A percentile compares a stretch with the other conserved stretches of the same genome.
These are phyloP conservation scores for Dasysyrphus albostriatus DNA, from an alignment of 2,888 invertebrate species.

Conservation along the genomic window DNA sequence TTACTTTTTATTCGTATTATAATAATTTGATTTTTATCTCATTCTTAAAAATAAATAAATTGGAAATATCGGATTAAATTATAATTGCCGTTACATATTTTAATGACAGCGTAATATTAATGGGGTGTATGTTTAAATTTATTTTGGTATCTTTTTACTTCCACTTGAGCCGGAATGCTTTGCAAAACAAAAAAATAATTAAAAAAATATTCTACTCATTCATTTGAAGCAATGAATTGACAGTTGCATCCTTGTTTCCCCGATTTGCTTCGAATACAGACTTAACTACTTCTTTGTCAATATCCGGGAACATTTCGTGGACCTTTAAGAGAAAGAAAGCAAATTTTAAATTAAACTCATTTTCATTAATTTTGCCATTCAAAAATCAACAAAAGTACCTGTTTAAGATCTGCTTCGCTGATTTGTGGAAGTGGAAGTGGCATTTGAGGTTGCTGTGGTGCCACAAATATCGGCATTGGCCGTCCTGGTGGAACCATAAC, in stretches of 20 bases:
- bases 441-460: conserved; percentile 81
- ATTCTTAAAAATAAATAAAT: conserved; percentile 61
- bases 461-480: conserved; percentile 81
- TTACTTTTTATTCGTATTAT: conserved; percentile 67
- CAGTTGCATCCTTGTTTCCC: conserved; percentile 95
- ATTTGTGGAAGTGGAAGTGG: conserved; percentile 80
- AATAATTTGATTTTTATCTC: conserved; percentile 44
- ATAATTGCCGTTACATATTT: conserved; percentile 54
- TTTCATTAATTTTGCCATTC: background rate
- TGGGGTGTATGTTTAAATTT: conserved; percentile 21
- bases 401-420: conserved; percentile 87
- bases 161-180: conserved; percentile 61
- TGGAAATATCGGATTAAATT: conserved; percentile 64
- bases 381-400: conserved; percentile 83
- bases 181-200: conserved; percentile 36
- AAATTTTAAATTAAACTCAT: background rate
- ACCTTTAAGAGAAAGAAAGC: conserved; percentile 88
- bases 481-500: conserved; percentile 87
- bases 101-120: conserved; percentile 21
- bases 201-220: conserved; percentile 84
- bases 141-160: conserved; percentile 52
- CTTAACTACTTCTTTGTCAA: conserved; percentile 96
- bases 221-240: conserved; percentile 96
- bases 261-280: conserved; percentile 95
- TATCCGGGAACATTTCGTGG: conserved; percentile 98